Evolutionary conservation across 2,888 invertebrate species (phyloP), one percentile per base, ranked within the genome.

Genomic region (Cynaeus angustus): DNA sequence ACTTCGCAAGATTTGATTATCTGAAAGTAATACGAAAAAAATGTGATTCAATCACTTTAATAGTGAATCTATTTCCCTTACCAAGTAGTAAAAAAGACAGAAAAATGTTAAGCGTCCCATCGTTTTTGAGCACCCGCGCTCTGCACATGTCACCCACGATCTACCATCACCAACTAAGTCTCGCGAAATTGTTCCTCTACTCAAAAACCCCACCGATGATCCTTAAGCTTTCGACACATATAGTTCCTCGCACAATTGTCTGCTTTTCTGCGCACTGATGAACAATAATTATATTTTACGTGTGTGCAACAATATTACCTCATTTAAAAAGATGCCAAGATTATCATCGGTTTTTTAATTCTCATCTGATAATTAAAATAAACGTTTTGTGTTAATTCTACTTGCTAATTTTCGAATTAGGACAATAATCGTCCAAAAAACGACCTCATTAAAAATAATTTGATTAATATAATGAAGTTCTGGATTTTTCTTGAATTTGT

Each of bases 1-100:
- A 70, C 64, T 73, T 75, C 73, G 73, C 76, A 77, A 45, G 65
- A 14, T 28, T 53, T 71, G 37, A 73, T 73, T 46, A 72, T 46
- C 78, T 78, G 71, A 46, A 59, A 59, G 30, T 59, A 2, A 33
- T 12, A 14, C 16, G 14, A 45, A 45, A 16, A 6, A 41, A 41
- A 41, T 41, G 46, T 13, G 5, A 4, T 45, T 45, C 13, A 45
- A 45, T 14, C 10, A 45, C 45, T 14, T 45, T 45, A 14, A 14
- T 45, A 45, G 9, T 46, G 46, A 46, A 46, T 45, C 4, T 45
- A 4, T 7, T 28, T 28, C 28, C 5, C 56, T 56, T 56, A 56
- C 56, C 38, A 41, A 13, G n/a, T 16, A 56, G 8, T 33, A 26
- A 30, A 28, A 33, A 10, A 55, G 12, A 55, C 13, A 55, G 8